phyloP scores from a whole-genome alignment of 2,888 invertebrate species.

The Ennomos erosarius region DNA sequence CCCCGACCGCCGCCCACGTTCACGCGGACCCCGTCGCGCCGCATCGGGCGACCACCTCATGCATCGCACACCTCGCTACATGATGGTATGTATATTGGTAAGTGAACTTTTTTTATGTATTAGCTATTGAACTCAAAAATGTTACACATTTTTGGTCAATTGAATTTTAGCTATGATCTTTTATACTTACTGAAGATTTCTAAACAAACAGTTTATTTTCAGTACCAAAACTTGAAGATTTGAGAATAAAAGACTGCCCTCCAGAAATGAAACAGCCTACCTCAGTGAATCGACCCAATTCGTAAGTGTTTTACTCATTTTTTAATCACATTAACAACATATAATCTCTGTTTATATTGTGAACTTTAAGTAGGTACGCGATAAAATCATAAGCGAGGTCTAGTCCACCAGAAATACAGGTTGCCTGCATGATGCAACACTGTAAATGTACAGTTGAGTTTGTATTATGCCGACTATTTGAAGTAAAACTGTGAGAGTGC shows the following conservation, averaged over 20 bases:
- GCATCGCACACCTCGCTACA: conserved; percentile 70
- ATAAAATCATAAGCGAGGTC: too few relatives aligned
- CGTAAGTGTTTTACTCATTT: conserved; percentile 64
- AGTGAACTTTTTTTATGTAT: conserved; percentile 11
- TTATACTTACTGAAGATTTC: neutral
- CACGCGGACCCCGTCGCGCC: conserved; percentile 91
- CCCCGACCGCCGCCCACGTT: conserved; percentile 89
- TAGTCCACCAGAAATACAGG: too few relatives aligned
- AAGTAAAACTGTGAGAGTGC: too few relatives aligned
- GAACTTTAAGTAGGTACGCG: too few relatives aligned
- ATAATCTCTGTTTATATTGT: too few relatives aligned
- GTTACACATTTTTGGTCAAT: too few relatives aligned
- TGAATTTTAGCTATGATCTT: neutral
- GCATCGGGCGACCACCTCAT: conserved; percentile 87
- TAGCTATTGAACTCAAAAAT: neutral
- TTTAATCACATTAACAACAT: neutral
- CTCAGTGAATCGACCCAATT: conserved; percentile 80
- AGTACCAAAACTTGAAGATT: conserved; percentile 82
- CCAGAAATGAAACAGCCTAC: conserved; percentile 82
- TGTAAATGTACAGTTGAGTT: too few relatives aligned
- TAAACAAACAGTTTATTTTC: conserved; percentile 42
- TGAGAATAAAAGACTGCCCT: conserved; percentile 83
- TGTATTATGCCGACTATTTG: too few relatives aligned
- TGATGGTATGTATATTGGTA: conserved; percentile 63
- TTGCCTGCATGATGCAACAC: too few relatives aligned